phyloP scores from a whole-genome alignment of 2,113 vertebrate species.

The Gulo gulo region DNA sequence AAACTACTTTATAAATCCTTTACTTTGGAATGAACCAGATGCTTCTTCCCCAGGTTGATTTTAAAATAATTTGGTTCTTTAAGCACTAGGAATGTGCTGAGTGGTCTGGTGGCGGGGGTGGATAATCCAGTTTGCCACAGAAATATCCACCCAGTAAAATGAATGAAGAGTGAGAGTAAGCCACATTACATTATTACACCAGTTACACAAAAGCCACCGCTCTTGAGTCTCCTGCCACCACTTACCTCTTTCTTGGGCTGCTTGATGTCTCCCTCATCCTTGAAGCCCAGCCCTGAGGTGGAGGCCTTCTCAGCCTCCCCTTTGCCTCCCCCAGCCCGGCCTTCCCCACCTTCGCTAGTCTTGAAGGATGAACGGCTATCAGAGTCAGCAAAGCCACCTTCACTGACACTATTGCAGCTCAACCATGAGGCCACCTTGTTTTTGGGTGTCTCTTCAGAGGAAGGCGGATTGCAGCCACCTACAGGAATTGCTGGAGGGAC shows the following conservation, averaged over 20 bases:
- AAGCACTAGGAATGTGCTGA: background rate
- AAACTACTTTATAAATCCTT: background rate
- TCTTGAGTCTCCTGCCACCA: background rate
- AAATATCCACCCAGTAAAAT: background rate
- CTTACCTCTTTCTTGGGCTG: slow-evolving; percentile 77
- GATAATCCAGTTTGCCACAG: background rate
- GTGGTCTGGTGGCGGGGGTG: fast-evolving
- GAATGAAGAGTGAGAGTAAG: background rate
- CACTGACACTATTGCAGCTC: slow-evolving; percentile 83
- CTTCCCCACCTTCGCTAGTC: slow-evolving; percentile 73
- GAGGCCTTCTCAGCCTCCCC: slow-evolving; percentile 67
- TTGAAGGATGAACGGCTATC: slow-evolving; percentile 80
- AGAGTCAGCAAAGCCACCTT: slow-evolving; percentile 75
- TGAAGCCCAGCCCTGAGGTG: background rate
- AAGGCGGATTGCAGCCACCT: slow-evolving; percentile 85
- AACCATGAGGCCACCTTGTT: slow-evolving; percentile 98
- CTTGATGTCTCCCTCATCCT: slow-evolving; percentile 81
- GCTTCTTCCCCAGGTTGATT: background rate
- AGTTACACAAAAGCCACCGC: background rate
- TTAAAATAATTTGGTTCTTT: background rate
- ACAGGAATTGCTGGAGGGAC: slow-evolving; percentile 4
- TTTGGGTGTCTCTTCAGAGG: slow-evolving; percentile 93
- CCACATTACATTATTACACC: background rate
- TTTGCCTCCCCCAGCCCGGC: slow-evolving; percentile 33
- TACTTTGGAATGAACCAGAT: background rate